Conservation (phyloP, 2,888 invertebrate genomes). For the Pterostichus madidus region DNA sequence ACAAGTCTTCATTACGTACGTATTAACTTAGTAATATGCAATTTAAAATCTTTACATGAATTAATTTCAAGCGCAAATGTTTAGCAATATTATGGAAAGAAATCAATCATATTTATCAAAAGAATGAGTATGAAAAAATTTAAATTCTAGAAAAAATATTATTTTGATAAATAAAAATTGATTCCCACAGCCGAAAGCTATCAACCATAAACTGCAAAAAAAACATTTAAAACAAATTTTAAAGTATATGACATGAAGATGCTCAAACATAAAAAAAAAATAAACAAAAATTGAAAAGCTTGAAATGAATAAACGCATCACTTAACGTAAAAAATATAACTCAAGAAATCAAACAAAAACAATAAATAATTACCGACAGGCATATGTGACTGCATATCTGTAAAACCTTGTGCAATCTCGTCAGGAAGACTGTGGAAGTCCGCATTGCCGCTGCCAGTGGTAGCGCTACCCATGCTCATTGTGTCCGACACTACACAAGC, state of each 20-base stretch:
- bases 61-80: constrained; percentile 4
- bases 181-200: neutral
- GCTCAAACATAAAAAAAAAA: neutral
- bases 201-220: constrained; percentile 40
- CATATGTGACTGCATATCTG: constrained; percentile 65
- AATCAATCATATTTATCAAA: neutral
- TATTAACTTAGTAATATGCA: neutral
- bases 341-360: constrained; percentile 49
- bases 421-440: constrained; percentile 66
- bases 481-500: constrained; percentile 76
- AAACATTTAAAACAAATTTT: constrained; percentile 4
- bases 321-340: constrained; percentile 6
- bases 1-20: neutral
- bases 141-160: neutral
- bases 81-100: constrained; percentile 6
- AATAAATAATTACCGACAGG: constrained; percentile 65
- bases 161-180: constrained; percentile 22
- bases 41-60: neutral
- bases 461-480: constrained; percentile 76
- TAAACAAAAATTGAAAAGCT: constrained; percentile 31
- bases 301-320: constrained; percentile 31
- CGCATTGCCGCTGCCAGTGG: constrained; percentile 64
- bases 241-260: constrained; percentile 33
- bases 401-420: constrained; percentile 66
- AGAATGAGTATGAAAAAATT: neutral